These are phyloP conservation scores for Hirundo rustica DNA, from an alignment of 2,797 vertebrate genomes.

Conservation along the genomic window DNA sequence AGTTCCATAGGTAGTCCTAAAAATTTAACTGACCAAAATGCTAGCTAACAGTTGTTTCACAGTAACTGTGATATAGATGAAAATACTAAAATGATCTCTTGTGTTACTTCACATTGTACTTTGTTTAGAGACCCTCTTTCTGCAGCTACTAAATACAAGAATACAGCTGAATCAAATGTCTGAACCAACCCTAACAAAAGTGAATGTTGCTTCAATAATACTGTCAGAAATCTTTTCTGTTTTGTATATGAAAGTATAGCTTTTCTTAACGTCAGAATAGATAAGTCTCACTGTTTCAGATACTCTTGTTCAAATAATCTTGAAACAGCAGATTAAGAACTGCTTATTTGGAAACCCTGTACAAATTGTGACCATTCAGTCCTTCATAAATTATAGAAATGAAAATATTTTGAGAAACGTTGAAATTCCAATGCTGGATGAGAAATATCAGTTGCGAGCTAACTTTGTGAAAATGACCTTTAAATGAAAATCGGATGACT, in stretches of 20 bases:
- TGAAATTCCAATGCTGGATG: not conserved
- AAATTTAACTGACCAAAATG: not conserved
- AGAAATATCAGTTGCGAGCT: not conserved
- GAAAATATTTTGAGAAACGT: not conserved
- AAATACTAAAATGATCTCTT: not conserved
- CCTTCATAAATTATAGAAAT: not conserved
- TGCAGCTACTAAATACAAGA: not conserved
- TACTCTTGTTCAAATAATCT: not conserved
- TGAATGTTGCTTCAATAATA: not conserved
- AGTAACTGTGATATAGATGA: not conserved
- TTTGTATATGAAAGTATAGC: not conserved
- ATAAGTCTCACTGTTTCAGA: not conserved
- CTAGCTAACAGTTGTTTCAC: not conserved
- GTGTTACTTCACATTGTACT: not conserved
- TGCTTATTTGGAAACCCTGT: not conserved
- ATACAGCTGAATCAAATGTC: not conserved
- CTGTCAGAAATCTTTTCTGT: not conserved
- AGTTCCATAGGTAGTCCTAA: not conserved
- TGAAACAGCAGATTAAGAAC: not conserved
- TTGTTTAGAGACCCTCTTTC: not conserved
- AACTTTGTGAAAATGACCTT: conserved; percentile 18
- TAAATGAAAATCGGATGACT: not conserved
- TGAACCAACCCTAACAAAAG: not conserved
- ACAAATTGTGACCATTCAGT: not conserved
- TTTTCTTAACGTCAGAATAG: not conserved